A percentile compares a stretch with the other conserved stretches of the same genome.
These are phyloP conservation scores for Hyperopisus bebe DNA, from an alignment of 2,113 vertebrate genomes.

Conservation along the genomic window DNA sequence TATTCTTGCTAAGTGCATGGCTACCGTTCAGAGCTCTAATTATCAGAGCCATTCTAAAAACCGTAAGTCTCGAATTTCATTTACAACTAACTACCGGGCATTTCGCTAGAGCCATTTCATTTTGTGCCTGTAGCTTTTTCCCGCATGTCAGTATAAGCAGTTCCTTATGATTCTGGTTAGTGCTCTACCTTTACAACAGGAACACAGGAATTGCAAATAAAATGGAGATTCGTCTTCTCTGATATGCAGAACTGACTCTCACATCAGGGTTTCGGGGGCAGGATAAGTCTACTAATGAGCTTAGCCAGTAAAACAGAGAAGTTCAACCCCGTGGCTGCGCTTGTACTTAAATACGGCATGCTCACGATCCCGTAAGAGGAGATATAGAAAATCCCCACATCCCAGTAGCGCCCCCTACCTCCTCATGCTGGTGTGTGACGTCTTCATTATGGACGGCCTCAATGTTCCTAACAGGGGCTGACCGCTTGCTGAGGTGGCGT, in stretches of 20 bases:
- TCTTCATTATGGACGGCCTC: constrained; percentile 30
- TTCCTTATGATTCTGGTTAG: neutral
- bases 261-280: neutral
- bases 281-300: neutral
- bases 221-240: neutral
- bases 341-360: neutral
- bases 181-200: neutral
- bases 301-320: neutral
- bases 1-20: neutral
- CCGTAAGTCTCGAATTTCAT: neutral
- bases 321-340: neutral
- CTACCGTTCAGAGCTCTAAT: neutral
- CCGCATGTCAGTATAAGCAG: neutral
- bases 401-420: constrained; percentile 42
- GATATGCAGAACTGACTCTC: neutral
- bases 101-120: neutral
- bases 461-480: constrained; percentile 12
- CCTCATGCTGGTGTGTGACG: constrained; percentile 53
- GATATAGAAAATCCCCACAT: neutral
- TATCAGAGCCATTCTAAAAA: neutral
- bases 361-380: neutral
- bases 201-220: neutral
- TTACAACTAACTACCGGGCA: neutral
- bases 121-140: neutral
- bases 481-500: constrained; percentile 18